Base-by-base conservation (phyloP, 2,888 invertebrate species). In the Parochlus steinenii region DNA sequence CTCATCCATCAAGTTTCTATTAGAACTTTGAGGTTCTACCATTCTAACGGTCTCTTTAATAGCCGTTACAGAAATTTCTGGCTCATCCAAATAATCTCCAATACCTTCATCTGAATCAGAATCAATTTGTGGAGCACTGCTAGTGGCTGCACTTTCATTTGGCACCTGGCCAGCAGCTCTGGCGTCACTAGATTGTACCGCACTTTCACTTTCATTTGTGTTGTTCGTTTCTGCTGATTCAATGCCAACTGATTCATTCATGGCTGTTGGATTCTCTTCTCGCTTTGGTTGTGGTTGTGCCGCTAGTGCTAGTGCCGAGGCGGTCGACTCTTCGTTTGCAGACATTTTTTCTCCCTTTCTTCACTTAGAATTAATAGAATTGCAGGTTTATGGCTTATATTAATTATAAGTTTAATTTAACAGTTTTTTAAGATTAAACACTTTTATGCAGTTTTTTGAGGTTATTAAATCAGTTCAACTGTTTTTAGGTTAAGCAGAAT, bases 21-120 rank as follows among this genome's bases (percentile, higher is more conserved):
- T n/a, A n/a, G n/a, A n/a, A n/a, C n/a, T n/a, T n/a, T n/a, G n/a
- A n/a, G n/a, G n/a, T n/a, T n/a, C n/a, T n/a, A n/a, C n/a, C n/a
- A n/a, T n/a, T n/a, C n/a, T n/a, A n/a, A n/a, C n/a, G n/a, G n/a
- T n/a, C n/a, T 51, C 50, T 16, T 45, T 47, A 32, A 42, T 46
- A 10, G 45, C 43, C 2, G 45, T 43, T 2, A 45, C 39, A 4
- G 51, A 45, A 16, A 39, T 33, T 38, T 40, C 44, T 40, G 39
- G 39, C 33, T 43, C 36, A 25, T 45, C 42, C 23, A 41, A 26
- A 5, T 24, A 17, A 16, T 36, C 36, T 11, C 30, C 36, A 17
- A 36, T 36, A 15, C 36, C 36, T 16, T 36, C 33, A 24, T 36
- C 36, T 36, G 36, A 23, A 28, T 8, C 12, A 29, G 22, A 27